Conservation (phyloP, 2,113 vertebrate species). For the Amblyornis subalaris region DNA sequence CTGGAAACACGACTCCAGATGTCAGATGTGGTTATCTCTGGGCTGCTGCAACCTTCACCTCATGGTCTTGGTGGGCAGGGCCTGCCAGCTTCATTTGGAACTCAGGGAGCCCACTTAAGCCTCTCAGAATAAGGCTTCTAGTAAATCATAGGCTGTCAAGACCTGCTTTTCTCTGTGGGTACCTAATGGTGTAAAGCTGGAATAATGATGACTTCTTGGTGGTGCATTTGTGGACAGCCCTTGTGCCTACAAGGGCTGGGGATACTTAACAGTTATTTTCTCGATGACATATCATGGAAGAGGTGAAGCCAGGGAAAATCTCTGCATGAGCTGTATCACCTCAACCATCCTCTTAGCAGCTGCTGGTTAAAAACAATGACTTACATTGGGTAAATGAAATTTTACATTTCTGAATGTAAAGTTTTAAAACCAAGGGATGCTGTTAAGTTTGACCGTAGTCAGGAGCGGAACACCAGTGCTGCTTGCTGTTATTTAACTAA, state of each 20-base stretch:
- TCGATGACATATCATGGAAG: background rate
- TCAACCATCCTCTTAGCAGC: background rate
- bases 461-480: background rate
- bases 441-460: accelerated
- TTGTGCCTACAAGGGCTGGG: background rate
- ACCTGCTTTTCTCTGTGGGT: background rate
- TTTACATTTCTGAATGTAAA: background rate
- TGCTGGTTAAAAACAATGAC: background rate
- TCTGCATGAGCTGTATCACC: background rate
- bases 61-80: background rate
- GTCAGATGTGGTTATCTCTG: background rate
- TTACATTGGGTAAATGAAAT: background rate
- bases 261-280: background rate
- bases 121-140: background rate
- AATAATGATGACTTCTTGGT: background rate
- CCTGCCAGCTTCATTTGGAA: background rate
- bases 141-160: background rate
- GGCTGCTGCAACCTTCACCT: background rate
- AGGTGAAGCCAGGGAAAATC: background rate
- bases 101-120: background rate
- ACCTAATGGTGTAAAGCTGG: background rate
- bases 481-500: background rate
- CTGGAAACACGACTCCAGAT: background rate
- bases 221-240: background rate
- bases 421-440: background rate